Evolutionary conservation across 2,888 invertebrate genomes (phyloP), one percentile per base, ranked within the genome.

Genomic region (Diadromus collaris): DNA sequence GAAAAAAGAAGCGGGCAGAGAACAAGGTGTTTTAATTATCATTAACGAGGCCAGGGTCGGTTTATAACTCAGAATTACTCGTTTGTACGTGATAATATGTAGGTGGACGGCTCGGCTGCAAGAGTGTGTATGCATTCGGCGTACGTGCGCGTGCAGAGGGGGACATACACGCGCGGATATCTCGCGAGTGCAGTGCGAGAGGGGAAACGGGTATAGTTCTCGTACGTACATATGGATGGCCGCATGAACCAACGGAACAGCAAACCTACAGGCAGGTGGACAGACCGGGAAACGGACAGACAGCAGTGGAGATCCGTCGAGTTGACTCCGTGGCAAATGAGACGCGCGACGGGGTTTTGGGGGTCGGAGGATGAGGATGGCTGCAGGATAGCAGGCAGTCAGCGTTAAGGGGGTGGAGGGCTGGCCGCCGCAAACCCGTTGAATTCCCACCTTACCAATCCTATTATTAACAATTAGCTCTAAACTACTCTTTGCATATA

Each of bases 391-490:
- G 76, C 69, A 76, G 64, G 32, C 74, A 72, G 56, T 76, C 44
- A 78, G 82, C 78, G 63, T 82, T n/a, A 73, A 79, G 80, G 81
- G 73, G 54, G 78, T 76, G 79, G 81, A 75, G 71, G 79, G 80
- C 76, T 80, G 79, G 79, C 81, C 21, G 74, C 78, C 83, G 78
- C 76, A 51, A 65, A 67, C 83, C 85, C 85, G 86, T 85, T 85
- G 88, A 90, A 91, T 91, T 91, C 90, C 90, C 90, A 90, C 90
- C 90, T 90, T 90, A 90, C 90, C 90, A 90, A 90, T 90, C 90
- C 90, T 90, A 91, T 90, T 90, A 91, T 90, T 90, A 91, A 90
- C 90, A 90, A 90, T 90, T 90, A 90, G 89, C 88, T 87, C 87
- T 89, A 89, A 90, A 90, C 90, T 90, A 90, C 90, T 90, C 89